phyloP scores from a whole-genome alignment of 2,888 invertebrate species.

The Ectropis crepuscularia region DNA sequence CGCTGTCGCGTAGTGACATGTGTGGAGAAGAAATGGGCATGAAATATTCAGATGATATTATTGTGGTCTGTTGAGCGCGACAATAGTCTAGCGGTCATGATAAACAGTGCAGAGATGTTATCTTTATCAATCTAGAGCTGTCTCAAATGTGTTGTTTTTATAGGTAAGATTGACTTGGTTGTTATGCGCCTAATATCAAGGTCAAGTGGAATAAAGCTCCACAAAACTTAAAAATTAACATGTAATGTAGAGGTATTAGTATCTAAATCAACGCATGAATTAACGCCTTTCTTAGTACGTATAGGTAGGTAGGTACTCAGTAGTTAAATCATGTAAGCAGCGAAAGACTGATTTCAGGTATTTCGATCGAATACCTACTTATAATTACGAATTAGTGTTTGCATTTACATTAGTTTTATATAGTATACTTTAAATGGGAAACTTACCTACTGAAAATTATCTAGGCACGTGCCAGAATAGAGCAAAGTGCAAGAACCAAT shows the following conservation, averaged over 20 bases:
- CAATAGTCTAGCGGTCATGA: slow-evolving; percentile 58
- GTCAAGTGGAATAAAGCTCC: too few species aligned
- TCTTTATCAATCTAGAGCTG: slow-evolving; percentile 8
- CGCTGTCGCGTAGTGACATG: slow-evolving; percentile 49
- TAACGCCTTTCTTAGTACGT: too few species aligned
- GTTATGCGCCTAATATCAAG: too few species aligned
- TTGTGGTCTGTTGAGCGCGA: slow-evolving; percentile 70
- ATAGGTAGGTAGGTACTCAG: too few species aligned
- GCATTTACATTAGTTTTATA: too few species aligned
- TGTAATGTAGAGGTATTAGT: too few species aligned
- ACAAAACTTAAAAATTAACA: too few species aligned
- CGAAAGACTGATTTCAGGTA: background rate
- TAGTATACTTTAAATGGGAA: too few species aligned
- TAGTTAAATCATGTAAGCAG: too few species aligned
- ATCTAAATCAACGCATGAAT: too few species aligned
- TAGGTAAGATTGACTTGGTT: background rate
- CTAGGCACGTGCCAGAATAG: background rate
- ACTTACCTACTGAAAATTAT: background rate
- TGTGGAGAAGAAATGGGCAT: slow-evolving; percentile 39
- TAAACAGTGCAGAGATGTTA: slow-evolving; percentile 49
- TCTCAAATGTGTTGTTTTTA: background rate
- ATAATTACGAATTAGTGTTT: background rate
- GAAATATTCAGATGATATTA: slow-evolving; percentile 51
- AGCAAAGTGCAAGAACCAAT: slow-evolving; percentile 1
- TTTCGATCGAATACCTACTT: background rate